Evolutionary conservation across 2,888 invertebrate species (phyloP).

Genomic region (Clanis bilineata): DNA sequence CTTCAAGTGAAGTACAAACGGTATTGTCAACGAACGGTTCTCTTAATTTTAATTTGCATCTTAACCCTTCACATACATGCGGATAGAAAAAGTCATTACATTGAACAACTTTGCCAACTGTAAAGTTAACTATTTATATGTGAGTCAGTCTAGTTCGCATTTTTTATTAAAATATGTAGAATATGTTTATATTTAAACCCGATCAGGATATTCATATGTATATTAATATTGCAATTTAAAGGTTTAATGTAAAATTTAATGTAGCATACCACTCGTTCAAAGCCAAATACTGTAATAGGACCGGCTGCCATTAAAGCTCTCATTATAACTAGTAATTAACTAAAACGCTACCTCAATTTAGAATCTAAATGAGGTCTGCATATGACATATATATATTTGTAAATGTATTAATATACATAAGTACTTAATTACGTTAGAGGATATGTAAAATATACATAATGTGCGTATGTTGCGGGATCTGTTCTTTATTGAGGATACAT

Average conservation of each 20-base stretch:
- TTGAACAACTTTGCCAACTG: too few species aligned
- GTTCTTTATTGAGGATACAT: too few species aligned
- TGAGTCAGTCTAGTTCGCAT: too few species aligned
- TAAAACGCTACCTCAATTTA: neutral
- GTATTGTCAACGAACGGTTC: too few species aligned
- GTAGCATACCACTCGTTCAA: neutral
- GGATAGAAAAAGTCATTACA: too few species aligned
- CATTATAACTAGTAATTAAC: slow-evolving; percentile 1
- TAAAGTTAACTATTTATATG: too few species aligned
- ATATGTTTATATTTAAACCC: too few species aligned
- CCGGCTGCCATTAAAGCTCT: neutral
- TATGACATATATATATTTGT: neutral
- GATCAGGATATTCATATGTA: neutral
- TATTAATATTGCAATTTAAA: neutral
- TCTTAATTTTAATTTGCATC: too few species aligned
- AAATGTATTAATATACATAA: neutral
- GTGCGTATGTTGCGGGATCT: too few species aligned
- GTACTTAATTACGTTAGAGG: neutral
- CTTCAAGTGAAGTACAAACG: too few species aligned
- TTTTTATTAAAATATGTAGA: too few species aligned
- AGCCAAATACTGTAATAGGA: neutral
- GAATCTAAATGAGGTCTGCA: neutral
- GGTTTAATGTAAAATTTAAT: neutral
- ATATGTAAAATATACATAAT: neutral
- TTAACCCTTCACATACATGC: too few species aligned